These are phyloP conservation scores for Mesorhabditis belari DNA, from an alignment of 2,888 invertebrate genomes.

Conservation along the genomic window DNA sequence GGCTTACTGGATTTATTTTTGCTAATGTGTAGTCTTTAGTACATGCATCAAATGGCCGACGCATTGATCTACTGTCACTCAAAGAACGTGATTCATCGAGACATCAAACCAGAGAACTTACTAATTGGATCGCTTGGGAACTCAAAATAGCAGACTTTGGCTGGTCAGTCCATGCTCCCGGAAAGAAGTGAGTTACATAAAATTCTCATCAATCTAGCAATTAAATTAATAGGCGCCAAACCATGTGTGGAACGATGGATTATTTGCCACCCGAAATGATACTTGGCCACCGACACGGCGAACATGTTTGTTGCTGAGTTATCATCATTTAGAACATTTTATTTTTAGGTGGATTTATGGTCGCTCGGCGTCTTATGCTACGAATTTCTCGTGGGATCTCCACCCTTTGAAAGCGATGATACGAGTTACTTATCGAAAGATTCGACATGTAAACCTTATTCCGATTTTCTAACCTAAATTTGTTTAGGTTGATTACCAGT, in stretches of 20 bases:
- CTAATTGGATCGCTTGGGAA: conserved; percentile 50
- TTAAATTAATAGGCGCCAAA: conserved; percentile 34
- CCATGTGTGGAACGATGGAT: conserved; percentile 54
- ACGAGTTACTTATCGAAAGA: conserved; percentile 56
- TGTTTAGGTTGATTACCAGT: conserved; percentile 52
- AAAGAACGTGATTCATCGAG: conserved; percentile 53
- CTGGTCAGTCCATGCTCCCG: conserved; percentile 53
- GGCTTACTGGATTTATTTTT: neutral
- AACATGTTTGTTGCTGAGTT: neutral
- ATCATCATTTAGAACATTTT: neutral
- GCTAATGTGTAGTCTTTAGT: conserved; percentile 27
- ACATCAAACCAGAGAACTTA: conserved; percentile 49
- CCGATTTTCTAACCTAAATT: neutral
- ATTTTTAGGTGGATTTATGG: conserved; percentile 77
- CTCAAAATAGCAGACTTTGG: conserved; percentile 54
- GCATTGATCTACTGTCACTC: conserved; percentile 52
- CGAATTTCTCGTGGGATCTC: conserved; percentile 83
- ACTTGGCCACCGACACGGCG: conserved; percentile 74
- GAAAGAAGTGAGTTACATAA: conserved; percentile 37
- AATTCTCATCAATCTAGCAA: neutral
- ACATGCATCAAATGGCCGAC: conserved; percentile 52
- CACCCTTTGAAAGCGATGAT: conserved; percentile 77
- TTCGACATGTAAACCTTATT: conserved; percentile 47
- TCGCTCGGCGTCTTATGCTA: conserved; percentile 88
- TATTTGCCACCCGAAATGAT: conserved; percentile 73